Evolutionary conservation across 2,113 vertebrate species (phyloP), one percentile per base, ranked within the genome.

Genomic region (Tangachromis dhanisi): DNA sequence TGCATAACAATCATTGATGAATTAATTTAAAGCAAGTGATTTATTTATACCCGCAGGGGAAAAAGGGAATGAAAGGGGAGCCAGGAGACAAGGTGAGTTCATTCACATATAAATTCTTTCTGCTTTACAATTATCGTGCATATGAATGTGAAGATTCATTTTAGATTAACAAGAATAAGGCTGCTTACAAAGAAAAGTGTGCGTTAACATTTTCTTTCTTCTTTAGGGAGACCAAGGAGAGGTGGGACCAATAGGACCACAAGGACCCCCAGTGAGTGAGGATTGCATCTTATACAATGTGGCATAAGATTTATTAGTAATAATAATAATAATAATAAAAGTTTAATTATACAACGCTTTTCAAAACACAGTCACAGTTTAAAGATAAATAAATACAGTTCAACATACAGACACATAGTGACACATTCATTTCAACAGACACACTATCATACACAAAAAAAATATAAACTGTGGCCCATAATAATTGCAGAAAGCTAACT

Each of bases 11-110:
- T 88, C 82, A 29, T 3, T 68, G 51, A 84, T 88, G 63, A 90
- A 88, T 88, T 51, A 7, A 90, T 86, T 85, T 24, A 87, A 11
- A 81, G 26, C 2, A 14, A 11, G 21, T 90, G 17, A 51, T 91
- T 86, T 85, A 29, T 88, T 92, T 92, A 81, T 86, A 47, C 90
- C 71, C 93, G 80, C 90, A 98, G 97, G 97, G 97, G 12, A 97
- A 97, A 94, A 97, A 96, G 85, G 97, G 97, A 84, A 79, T 96
- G 81, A 97, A 96, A 93, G 97, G 97, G 31, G 94, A 97, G 10
- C 95, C 93, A 90, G 97, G 97, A 3, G 95, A 96, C 89, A 97
- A 97, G 97, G 97, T 98, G 90, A 96, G 92, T 84, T 81, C 78
- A 84, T 82, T 84, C 24, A 45, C 26, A 57, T 38, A 40, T 54